Conservation (phyloP, 2,113 vertebrate genomes). For the Tympanuchus pallidicinctus region DNA sequence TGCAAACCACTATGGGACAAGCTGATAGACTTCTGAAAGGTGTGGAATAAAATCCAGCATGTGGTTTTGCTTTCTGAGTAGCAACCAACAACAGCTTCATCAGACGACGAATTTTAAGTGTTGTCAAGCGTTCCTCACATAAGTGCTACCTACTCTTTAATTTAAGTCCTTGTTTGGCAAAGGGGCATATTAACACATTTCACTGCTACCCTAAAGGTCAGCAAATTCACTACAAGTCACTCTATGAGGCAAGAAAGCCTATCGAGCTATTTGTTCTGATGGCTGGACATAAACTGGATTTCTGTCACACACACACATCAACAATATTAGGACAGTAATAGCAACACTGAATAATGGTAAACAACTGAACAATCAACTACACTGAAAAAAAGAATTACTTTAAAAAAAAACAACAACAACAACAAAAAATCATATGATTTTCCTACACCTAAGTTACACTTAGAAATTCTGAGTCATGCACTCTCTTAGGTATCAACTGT, state of each 20-base stretch:
- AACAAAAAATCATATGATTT: background rate
- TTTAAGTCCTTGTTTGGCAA: background rate
- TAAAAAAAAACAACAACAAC: background rate
- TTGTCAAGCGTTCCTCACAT: background rate
- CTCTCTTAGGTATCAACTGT: background rate
- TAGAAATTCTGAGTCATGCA: background rate
- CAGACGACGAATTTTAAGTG: background rate
- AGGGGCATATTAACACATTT: background rate
- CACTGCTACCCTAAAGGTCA: background rate
- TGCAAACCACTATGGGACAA: background rate
- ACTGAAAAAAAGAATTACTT: background rate
- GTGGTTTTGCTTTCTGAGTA: background rate
- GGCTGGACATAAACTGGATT: background rate
- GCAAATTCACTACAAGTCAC: background rate
- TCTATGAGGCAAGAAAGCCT: background rate
- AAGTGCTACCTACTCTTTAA: background rate
- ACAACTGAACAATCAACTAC: background rate
- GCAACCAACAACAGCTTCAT: background rate
- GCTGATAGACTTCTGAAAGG: background rate
- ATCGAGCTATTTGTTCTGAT: background rate
- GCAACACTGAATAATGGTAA: background rate
- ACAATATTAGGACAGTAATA: background rate
- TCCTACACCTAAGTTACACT: background rate
- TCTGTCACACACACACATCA: background rate
- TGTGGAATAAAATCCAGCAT: background rate